phyloP scores from a whole-genome alignment of 2,113 vertebrate genomes.

The Sinocyclocheilus maitianheensis region DNA sequence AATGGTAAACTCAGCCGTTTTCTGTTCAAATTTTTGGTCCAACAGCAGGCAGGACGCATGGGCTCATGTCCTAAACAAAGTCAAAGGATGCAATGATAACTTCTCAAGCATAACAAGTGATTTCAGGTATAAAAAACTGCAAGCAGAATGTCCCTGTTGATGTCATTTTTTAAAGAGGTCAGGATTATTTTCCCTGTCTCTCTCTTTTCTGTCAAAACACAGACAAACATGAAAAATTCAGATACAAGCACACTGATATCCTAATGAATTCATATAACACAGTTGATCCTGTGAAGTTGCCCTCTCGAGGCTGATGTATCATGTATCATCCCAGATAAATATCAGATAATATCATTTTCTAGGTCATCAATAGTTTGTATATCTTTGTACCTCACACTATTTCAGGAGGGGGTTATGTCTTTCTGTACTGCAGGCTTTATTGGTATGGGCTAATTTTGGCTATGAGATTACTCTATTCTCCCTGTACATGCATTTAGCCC shows the following conservation, averaged over 20 bases:
- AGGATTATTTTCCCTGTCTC: neutral
- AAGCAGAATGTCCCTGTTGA: neutral
- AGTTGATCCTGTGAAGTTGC: neutral
- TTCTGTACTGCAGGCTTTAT: constrained; percentile 18
- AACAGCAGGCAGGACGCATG: neutral
- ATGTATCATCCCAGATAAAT: neutral
- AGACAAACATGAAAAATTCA: neutral
- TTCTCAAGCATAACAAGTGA: neutral
- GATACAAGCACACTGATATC: neutral
- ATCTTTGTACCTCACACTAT: neutral
- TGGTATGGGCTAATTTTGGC: constrained; percentile 33
- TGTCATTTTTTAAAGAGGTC: neutral
- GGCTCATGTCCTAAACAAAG: neutral
- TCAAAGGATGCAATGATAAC: neutral
- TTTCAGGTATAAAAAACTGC: neutral
- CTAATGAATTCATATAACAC: neutral
- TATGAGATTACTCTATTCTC: constrained; percentile 36
- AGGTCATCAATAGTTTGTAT: neutral
- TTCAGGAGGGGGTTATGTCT: constrained; percentile 14
- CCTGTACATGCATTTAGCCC: neutral
- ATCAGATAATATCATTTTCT: neutral
- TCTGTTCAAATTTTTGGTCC: neutral
- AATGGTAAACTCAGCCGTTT: neutral
- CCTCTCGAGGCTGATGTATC: neutral
- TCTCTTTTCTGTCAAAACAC: neutral